Percentiles rank a stretch among this genome's conserved stretches.
Conservation (phyloP, 2,888 invertebrate species). For the Trimorus sp. region DNA sequence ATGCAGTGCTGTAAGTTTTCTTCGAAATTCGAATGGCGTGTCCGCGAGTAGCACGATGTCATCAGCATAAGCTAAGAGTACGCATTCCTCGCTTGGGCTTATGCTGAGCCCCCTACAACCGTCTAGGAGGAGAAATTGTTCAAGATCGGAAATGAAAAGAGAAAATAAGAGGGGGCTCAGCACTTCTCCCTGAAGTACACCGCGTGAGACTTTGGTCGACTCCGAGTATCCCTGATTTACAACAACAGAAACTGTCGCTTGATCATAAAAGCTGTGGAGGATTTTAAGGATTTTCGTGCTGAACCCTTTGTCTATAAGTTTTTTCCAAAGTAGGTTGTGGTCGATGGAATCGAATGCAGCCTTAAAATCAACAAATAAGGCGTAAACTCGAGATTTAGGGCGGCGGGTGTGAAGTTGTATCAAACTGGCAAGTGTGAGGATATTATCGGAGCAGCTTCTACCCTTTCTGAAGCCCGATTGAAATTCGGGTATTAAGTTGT, state of each 20-base stretch:
- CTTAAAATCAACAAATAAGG: slow-evolving; percentile 14
- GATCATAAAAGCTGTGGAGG: not conserved
- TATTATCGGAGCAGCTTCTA: slow-evolving; percentile 3
- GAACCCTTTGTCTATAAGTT: not conserved
- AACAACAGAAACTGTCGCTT: not conserved
- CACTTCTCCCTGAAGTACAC: slow-evolving; percentile 13
- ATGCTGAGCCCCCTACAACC: slow-evolving; percentile 6
- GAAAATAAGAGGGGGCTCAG: slow-evolving; percentile 12
- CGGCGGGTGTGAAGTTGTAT: slow-evolving; percentile 10
- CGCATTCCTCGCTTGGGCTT: not conserved
- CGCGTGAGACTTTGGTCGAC: not conserved
- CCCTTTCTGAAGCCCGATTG: slow-evolving; percentile 18
- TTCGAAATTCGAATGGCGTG: not conserved
- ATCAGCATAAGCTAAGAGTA: not conserved
- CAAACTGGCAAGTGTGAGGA: not conserved
- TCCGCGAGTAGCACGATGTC: slow-evolving; percentile 5
- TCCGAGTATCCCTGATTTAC: not conserved
- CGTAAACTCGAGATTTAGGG: slow-evolving; percentile 5
- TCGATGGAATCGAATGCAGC: not conserved
- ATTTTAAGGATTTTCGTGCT: not conserved
- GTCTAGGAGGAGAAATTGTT: not conserved
- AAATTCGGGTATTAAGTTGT: slow-evolving; percentile 15
- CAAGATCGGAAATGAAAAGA: not conserved
- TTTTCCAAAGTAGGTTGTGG: not conserved
- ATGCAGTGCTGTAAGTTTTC: not conserved